Base-by-base conservation (phyloP, 2,113 vertebrate species). In the Pterocles gutturalis region DNA sequence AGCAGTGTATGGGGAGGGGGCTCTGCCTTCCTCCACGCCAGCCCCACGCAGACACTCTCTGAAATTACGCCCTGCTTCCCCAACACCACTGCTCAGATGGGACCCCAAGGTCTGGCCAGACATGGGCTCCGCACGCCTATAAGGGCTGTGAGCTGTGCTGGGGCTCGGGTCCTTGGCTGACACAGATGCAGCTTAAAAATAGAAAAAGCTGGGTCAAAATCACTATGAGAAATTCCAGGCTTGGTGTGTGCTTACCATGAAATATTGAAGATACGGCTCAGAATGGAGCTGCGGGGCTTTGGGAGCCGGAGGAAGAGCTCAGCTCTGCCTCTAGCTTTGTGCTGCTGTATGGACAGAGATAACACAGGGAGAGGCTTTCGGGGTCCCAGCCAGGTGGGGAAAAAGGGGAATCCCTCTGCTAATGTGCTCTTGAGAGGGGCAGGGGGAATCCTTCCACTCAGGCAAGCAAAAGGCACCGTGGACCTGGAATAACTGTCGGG, bases 41-140 rank as follows among this genome's bases (percentile, higher is more conserved):
- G 13, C 62, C 75, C 84, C 7, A 11, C 7, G 2, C 34, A 46
- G 77, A 51, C 87, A 67, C 36, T 3, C 89, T 82, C 77, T 3
- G 34, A 66, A 90, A 95, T 94, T 60, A 87, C 60, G 65, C 77
- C 36, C 83, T 46, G 70, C 94, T 80, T 95, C 87, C 89, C 31
- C 54, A n/a, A 10, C 1, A 1, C 53, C 7, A 6, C 7, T 6
- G 16, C n/a, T 54, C 19, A 3, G 4, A 6, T 2, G 2, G 1
- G 58, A 20, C 18, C 38, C 1, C 0, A 3, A 6, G 53, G 7
- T 8, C 26, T 4, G 33, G 11, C 14, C 55, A 16, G 24, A 7
- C 17, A 7, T 0, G 1, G 67, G 62, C 49, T 57, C 26, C 31
- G 4, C 1, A 1, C 1, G 0, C 2, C 0, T 2, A 13, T 9